These are phyloP conservation scores for Ornithoptera priamus DNA, from an alignment of 2,888 invertebrate species.

Conservation along the genomic window DNA sequence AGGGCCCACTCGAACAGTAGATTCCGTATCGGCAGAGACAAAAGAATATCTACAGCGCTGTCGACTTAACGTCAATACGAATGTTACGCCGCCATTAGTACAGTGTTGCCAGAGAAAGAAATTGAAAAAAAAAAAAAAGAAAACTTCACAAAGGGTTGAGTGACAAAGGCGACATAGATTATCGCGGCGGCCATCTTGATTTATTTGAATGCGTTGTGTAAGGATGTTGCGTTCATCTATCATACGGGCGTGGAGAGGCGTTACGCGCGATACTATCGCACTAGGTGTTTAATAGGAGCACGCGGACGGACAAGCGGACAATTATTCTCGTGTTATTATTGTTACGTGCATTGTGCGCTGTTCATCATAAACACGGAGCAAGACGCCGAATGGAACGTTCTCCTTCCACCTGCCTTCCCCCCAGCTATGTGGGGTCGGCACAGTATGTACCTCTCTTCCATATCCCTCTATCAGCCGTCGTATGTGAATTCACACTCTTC, in stretches of 20 bases:
- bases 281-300: conserved; percentile 46
- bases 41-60: conserved; percentile 41
- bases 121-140: conserved; percentile 38
- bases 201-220: conserved; percentile 58
- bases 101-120: conserved; percentile 50
- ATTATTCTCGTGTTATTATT: conserved; percentile 27
- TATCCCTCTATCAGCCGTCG: too few species aligned
- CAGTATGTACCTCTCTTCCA: too few species aligned
- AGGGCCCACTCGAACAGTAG: conserved; percentile 29
- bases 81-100: conserved; percentile 51
- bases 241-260: conserved; percentile 44
- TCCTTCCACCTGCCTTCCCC: too few species aligned
- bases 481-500: too few species aligned
- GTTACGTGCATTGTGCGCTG: background rate
- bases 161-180: conserved; percentile 61
- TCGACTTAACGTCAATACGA: conserved; percentile 57
- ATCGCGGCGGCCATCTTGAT: conserved; percentile 60
- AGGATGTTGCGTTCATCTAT: conserved; percentile 57
- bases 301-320: conserved; percentile 29
- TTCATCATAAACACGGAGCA: too few species aligned
- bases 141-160: conserved; percentile 50
- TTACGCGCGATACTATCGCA: conserved; percentile 51
- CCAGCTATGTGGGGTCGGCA: too few species aligned
- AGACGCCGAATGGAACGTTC: too few species aligned
- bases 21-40: conserved; percentile 30